Conservation (phyloP, 2,113 vertebrate species). For the Antigone vipio region DNA sequence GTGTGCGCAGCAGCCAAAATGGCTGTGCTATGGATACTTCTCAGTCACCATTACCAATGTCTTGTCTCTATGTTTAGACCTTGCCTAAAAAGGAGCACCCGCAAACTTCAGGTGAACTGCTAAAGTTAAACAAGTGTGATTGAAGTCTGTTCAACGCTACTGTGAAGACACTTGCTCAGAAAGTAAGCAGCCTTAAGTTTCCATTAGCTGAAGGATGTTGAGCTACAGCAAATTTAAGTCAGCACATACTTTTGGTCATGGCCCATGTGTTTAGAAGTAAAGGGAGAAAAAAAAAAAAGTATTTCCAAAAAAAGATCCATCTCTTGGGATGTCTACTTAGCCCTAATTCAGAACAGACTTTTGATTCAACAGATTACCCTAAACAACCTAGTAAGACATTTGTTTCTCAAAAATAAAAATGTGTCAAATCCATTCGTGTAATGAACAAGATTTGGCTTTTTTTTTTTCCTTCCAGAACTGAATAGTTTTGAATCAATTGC, state of each 20-base stretch:
- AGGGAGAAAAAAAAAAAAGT: background rate
- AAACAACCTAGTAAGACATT: background rate
- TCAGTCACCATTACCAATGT: background rate
- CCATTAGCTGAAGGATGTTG: background rate
- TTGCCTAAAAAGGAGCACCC: background rate
- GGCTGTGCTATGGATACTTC: background rate
- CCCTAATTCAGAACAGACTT: conserved; percentile 11
- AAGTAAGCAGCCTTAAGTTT: background rate
- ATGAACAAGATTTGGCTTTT: background rate
- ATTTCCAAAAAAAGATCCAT: background rate
- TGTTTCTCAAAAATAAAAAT: background rate
- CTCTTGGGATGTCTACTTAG: background rate
- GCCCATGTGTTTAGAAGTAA: background rate
- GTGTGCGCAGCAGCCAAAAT: no score
- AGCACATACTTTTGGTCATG: background rate
- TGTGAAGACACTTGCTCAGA: background rate
- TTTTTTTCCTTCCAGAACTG: background rate
- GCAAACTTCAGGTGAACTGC: background rate
- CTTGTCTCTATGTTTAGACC: background rate
- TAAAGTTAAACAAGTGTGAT: background rate
- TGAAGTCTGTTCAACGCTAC: background rate
- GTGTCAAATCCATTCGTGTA: background rate
- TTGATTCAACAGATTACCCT: background rate
- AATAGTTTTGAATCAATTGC: background rate
- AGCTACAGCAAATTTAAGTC: background rate